A percentile compares a stretch with the other conserved stretches of the same genome.
These are phyloP conservation scores for Scaptomyza parva DNA, from an alignment of 2,888 invertebrate species.

Conservation along the genomic window DNA sequence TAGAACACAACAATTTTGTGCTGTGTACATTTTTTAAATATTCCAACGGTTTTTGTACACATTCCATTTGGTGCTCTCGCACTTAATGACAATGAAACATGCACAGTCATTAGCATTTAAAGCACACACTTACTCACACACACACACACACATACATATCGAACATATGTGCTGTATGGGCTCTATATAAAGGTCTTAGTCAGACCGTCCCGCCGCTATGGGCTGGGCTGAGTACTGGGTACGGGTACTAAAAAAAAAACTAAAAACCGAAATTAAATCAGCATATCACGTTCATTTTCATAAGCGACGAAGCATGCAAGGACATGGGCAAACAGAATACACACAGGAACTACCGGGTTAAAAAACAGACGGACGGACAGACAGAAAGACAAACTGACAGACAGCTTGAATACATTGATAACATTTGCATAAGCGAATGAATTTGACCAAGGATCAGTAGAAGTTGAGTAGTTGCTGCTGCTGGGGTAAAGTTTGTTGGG, in stretches of 20 bases:
- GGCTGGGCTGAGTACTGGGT: too few relatives aligned
- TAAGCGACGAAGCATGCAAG: conserved; percentile 75
- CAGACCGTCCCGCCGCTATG: conserved; percentile 40
- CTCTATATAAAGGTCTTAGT: conserved; percentile 37
- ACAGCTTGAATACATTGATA: conserved; percentile 19
- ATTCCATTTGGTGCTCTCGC: conserved; percentile 4
- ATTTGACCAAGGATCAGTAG: conserved; percentile 38
- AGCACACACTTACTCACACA: conserved; percentile 26
- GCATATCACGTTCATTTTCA: conserved; percentile 78
- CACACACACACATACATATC: background rate
- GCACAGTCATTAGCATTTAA: conserved; percentile 64
- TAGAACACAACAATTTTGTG: too few relatives aligned
- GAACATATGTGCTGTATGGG: conserved; percentile 50
- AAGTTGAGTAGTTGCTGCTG: conserved; percentile 7
- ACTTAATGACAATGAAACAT: conserved; percentile 62
- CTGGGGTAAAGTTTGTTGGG: conserved; percentile 16
- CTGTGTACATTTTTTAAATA: conserved; percentile 18
- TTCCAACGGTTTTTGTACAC: conserved; percentile 45
- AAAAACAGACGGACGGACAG: conserved; percentile 2
- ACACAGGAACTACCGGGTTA: conserved; percentile 19
- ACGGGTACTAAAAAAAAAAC: too few relatives aligned
- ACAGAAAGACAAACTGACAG: conserved; percentile 1
- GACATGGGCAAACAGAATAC: conserved; percentile 31
- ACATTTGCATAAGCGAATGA: conserved; percentile 67
- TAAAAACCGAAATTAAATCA: conserved; percentile 56